phyloP scores from a whole-genome alignment of 2,888 invertebrate genomes.

The Poecilobothrus nobilitatus region DNA sequence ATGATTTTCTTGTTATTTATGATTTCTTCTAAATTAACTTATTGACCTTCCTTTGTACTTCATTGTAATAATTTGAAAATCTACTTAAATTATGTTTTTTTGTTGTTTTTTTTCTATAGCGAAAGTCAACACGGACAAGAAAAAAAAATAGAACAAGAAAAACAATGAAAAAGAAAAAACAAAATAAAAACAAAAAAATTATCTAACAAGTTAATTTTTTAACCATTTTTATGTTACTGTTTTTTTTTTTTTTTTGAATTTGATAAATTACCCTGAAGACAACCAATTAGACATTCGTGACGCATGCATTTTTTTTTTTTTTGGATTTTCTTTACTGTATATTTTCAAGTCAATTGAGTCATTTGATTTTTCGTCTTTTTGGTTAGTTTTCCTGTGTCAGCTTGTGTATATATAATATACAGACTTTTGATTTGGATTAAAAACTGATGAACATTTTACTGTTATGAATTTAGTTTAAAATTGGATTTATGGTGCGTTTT shows the following conservation, averaged over 20 bases:
- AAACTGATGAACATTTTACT: too few species aligned
- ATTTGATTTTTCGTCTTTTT: too few species aligned
- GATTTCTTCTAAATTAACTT: not conserved
- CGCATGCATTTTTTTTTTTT: not conserved
- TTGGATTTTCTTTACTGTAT: too few species aligned
- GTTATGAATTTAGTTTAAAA: too few species aligned
- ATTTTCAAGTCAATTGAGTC: too few species aligned
- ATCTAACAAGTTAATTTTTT: not conserved
- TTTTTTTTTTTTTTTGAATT: not conserved
- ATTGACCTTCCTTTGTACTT: not conserved
- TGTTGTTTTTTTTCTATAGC: too few species aligned
- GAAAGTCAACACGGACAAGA: not conserved
- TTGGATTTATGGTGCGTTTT: not conserved
- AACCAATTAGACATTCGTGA: not conserved
- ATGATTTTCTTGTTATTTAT: too few species aligned
- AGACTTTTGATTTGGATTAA: too few species aligned
- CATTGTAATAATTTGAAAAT: not conserved
- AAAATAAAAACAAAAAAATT: not conserved
- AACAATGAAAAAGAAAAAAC: not conserved
- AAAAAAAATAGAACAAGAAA: too few species aligned
- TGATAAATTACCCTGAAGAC: slow-evolving; percentile 6
- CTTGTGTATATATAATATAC: too few species aligned
- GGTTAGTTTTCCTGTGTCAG: too few species aligned
- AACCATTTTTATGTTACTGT: not conserved
- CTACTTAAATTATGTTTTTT: not conserved